Conservation (phyloP, 2,797 vertebrate genomes). For the Astyanax mexicanus region DNA sequence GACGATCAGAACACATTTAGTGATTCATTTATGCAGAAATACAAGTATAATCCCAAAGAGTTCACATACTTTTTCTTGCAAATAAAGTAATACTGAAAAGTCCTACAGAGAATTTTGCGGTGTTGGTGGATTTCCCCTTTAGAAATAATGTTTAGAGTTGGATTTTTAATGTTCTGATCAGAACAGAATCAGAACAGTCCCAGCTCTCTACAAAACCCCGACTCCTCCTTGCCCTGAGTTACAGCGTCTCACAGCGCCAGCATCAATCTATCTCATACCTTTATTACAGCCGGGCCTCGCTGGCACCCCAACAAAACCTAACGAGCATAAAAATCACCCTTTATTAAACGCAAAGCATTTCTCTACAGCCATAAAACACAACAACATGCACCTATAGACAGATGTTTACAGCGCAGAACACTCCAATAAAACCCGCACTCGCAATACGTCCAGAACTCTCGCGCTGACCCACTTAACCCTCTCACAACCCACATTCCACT, state of each 20-base stretch:
- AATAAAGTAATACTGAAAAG: no score
- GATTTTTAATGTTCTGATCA: neutral
- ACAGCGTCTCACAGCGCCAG: neutral
- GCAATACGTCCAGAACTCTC: neutral
- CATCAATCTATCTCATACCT: neutral
- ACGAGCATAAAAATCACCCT: neutral
- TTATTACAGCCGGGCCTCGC: neutral
- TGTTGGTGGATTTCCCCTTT: neutral
- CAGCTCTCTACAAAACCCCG: neutral
- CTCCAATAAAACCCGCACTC: neutral
- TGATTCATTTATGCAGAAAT: no score
- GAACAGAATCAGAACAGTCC: slow-evolving; percentile 19
- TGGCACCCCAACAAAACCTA: neutral
- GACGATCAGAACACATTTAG: no score
- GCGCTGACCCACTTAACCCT: no score
- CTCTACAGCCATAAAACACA: neutral
- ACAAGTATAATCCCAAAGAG: no score
- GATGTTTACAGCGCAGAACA: neutral
- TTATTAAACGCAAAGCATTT: neutral
- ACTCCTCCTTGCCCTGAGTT: neutral
- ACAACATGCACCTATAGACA: neutral
- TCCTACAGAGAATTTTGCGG: neutral
- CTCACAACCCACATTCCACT: no score
- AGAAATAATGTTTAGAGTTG: neutral
- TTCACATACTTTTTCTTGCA: no score